These are phyloP conservation scores for Rousettus leschenaultii DNA, from an alignment of 2,113 vertebrate genomes.

Conservation along the genomic window DNA sequence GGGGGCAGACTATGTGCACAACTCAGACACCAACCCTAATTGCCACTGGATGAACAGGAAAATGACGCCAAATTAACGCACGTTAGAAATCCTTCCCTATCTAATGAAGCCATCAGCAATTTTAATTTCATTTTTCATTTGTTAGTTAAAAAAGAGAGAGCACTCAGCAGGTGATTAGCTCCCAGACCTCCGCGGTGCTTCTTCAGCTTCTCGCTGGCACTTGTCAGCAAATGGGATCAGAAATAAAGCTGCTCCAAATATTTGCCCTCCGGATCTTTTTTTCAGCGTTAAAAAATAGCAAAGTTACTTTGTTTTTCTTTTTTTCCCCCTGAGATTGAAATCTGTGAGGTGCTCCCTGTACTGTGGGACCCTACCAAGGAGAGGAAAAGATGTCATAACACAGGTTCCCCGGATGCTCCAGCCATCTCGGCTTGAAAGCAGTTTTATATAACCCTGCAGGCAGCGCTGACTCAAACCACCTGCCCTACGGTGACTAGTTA, in stretches of 20 bases:
- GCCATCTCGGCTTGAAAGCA: background rate
- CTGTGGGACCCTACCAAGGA: background rate
- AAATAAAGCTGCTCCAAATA: slow-evolving; percentile 19
- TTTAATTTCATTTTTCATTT: slow-evolving; percentile 31
- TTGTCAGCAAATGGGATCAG: slow-evolving; percentile 24
- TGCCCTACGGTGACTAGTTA: background rate
- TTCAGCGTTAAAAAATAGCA: background rate
- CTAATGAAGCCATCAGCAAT: slow-evolving; percentile 16
- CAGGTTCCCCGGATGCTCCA: background rate
- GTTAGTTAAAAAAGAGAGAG: background rate
- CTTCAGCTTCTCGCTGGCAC: background rate
- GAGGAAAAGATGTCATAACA: background rate
- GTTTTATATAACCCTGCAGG: background rate
- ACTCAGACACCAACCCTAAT: background rate
- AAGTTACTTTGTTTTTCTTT: background rate
- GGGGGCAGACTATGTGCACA: background rate
- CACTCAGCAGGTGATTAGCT: background rate
- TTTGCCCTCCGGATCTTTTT: background rate
- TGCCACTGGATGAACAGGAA: background rate
- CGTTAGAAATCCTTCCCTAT: background rate
- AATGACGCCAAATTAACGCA: slow-evolving; percentile 22
- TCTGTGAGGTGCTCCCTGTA: background rate
- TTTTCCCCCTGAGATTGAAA: background rate
- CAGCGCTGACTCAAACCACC: background rate
- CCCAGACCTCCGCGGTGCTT: background rate